Conservation (phyloP, 2,888 invertebrate species). For the Marronus borbonicus region DNA sequence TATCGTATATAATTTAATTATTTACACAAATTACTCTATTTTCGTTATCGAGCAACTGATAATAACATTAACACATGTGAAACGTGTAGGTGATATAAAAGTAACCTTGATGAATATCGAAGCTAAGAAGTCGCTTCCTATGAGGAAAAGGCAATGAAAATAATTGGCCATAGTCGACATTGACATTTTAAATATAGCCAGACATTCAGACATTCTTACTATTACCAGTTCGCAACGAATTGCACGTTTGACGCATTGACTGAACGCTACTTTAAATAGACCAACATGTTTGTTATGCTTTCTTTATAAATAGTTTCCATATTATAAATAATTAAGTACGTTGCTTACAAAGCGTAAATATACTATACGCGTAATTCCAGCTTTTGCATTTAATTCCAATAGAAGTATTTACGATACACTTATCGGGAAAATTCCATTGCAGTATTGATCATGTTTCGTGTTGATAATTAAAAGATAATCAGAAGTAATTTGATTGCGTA, state of each 20-base stretch:
- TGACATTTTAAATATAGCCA: conserved; percentile 35
- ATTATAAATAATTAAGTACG: no score
- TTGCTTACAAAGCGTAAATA: no score
- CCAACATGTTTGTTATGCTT: no score
- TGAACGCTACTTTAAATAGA: conserved; percentile 25
- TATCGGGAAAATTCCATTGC: no score
- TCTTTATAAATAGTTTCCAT: no score
- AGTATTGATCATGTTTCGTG: no score
- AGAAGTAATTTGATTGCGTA: no score
- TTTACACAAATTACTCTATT: not conserved
- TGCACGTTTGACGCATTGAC: not conserved
- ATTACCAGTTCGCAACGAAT: conserved; percentile 6
- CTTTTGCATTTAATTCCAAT: no score
- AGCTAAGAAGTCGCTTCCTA: not conserved
- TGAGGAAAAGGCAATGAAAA: not conserved
- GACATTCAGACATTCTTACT: conserved; percentile 15
- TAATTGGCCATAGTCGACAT: conserved; percentile 12
- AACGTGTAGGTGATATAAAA: not conserved
- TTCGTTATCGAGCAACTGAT: not conserved
- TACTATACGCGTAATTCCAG: no score
- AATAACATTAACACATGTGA: not conserved
- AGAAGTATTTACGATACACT: no score
- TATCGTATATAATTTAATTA: not conserved
- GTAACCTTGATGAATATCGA: not conserved
- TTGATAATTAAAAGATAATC: no score